A percentile compares a stretch with the other conserved stretches of the same genome.
phyloP scores from a whole-genome alignment of 2,797 vertebrate genomes.

The Hemibagrus guttatus region DNA sequence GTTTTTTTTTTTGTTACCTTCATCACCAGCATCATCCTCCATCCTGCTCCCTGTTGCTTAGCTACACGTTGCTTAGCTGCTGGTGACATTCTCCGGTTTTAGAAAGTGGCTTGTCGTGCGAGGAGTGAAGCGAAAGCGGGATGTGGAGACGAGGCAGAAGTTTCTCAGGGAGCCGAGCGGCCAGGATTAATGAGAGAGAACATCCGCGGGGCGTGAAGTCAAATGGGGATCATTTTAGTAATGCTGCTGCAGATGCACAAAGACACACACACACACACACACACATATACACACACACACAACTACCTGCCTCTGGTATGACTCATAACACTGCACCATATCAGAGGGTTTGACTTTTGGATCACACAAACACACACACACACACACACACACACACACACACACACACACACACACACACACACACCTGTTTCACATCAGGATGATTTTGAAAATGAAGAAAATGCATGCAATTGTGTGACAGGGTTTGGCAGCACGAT shows the following conservation, averaged over 20 bases:
- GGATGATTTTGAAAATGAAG: constrained; percentile 17
- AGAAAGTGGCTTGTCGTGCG: not conserved
- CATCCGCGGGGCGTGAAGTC: constrained; percentile 27
- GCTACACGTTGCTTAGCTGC: constrained; percentile 25
- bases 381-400: constrained; percentile 1
- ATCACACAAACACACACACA: not conserved
- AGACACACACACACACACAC: constrained; percentile 42
- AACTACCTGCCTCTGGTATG: not conserved
- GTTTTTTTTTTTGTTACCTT: not conserved
- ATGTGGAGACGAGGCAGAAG: not conserved
- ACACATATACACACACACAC: constrained; percentile 23
- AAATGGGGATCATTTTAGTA: constrained; percentile 21
- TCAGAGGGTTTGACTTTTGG: not conserved
- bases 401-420: constrained; percentile 10
- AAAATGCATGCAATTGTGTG: not conserved
- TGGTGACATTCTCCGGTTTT: constrained; percentile 36
- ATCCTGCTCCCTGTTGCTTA: constrained; percentile 42
- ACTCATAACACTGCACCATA: constrained; percentile 12
- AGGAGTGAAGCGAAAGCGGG: not conserved
- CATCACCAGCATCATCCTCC: not conserved
- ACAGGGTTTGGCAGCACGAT: constrained; percentile 27
- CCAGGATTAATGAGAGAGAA: constrained; percentile 58
- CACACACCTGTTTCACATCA: constrained; percentile 16
- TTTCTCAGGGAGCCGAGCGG: constrained; percentile 16
- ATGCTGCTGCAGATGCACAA: constrained; percentile 21